Conservation (phyloP, 2,113 vertebrate genomes). For the Pomatorhinus ruficollis region DNA sequence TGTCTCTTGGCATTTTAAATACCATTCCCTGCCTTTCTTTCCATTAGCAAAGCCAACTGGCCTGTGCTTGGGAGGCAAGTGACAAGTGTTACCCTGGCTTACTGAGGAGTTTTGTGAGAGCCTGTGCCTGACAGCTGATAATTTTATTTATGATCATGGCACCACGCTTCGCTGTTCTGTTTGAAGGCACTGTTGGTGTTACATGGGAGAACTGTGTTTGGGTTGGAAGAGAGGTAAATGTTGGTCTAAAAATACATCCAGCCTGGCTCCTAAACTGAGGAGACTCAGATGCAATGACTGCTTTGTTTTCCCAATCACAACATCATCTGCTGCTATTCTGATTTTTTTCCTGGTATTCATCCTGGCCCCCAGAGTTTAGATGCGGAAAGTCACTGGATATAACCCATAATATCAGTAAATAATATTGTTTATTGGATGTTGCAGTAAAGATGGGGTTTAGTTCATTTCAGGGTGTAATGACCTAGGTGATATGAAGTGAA, state of each 20-base stretch:
- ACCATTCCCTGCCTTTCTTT: background rate
- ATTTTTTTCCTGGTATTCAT: background rate
- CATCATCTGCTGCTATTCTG: background rate
- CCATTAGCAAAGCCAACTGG: background rate
- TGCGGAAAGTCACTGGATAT: background rate
- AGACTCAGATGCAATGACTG: accelerated
- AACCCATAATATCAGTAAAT: background rate
- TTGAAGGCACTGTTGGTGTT: background rate
- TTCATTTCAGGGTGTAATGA: background rate
- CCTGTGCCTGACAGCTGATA: background rate
- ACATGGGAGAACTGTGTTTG: background rate
- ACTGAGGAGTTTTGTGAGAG: background rate
- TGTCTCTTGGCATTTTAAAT: background rate
- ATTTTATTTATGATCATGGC: background rate
- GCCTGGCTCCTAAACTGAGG: background rate
- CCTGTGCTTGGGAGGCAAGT: background rate
- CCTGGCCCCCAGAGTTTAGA: background rate
- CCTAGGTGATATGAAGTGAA: background rate
- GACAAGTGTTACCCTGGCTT: background rate
- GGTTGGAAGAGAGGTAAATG: background rate
- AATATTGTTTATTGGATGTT: background rate
- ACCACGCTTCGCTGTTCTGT: accelerated
- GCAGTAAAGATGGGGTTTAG: background rate
- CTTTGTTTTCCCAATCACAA: background rate
- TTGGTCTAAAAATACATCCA: background rate